Percentiles rank a stretch among this genome's conserved stretches.
phyloP scores from a whole-genome alignment of 2,888 invertebrate species.

The Drosophila nr. perissopoda region DNA sequence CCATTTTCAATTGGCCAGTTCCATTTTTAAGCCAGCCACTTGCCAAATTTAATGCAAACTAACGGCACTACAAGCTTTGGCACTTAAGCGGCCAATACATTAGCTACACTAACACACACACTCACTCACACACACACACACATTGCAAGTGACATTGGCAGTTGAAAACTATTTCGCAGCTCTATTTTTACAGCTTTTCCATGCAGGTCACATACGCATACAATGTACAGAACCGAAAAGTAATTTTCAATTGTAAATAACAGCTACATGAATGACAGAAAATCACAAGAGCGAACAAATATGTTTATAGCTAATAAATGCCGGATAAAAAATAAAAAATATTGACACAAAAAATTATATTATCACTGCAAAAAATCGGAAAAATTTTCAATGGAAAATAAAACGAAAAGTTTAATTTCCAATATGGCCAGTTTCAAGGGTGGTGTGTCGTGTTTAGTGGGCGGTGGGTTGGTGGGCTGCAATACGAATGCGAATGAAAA shows the following conservation, averaged over 20 bases:
- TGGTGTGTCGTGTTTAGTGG: neutral
- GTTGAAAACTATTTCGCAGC: conserved; percentile 40
- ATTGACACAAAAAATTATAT: neutral
- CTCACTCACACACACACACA: conserved; percentile 3
- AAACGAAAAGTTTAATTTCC: conserved; percentile 46
- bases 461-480: conserved; percentile 2
- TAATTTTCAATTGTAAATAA: conserved; percentile 44
- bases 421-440: conserved; percentile 34
- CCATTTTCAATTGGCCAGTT: conserved; percentile 14
- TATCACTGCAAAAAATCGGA: neutral
- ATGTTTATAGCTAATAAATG: conserved; percentile 34
- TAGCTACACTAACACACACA: conserved; percentile 3
- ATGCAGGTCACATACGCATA: conserved; percentile 10
- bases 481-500: conserved; percentile 73
- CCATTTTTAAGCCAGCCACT: conserved; percentile 25
- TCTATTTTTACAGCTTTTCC: conserved; percentile 40
- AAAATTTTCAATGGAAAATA: neutral
- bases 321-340: neutral
- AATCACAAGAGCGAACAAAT: conserved; percentile 13
- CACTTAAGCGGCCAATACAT: conserved; percentile 47
- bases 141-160: conserved; percentile 17
- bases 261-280: conserved; percentile 12
- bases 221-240: conserved; percentile 44
- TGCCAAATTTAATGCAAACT: conserved; percentile 35
- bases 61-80: conserved; percentile 48